Percentiles rank a stretch among this genome's conserved stretches.
Conservation (phyloP, 2,888 invertebrate species). For the Ichneumoninae sp. region DNA sequence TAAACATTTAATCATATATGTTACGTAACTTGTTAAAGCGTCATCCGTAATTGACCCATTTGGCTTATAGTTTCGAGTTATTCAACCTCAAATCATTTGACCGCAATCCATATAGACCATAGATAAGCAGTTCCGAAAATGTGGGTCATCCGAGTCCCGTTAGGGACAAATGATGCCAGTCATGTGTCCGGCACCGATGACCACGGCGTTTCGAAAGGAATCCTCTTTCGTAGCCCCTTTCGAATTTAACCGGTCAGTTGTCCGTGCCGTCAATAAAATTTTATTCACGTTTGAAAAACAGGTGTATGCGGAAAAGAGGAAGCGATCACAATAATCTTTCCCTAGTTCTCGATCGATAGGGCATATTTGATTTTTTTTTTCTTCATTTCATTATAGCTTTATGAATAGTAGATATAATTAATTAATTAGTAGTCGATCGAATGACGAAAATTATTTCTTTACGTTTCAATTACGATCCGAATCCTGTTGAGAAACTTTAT, state of each 20-base stretch:
- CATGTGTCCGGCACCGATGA: slow-evolving; percentile 2
- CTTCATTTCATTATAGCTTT: too few relatives aligned
- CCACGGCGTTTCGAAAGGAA: slow-evolving; percentile 19
- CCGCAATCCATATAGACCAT: not conserved
- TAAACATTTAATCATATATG: not conserved
- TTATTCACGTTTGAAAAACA: not conserved
- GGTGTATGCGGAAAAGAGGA: not conserved
- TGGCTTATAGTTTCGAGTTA: not conserved
- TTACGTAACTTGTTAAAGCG: not conserved
- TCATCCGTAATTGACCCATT: not conserved
- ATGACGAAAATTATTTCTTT: not conserved
- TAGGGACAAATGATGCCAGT: slow-evolving; percentile 10
- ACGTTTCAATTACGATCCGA: too few relatives aligned
- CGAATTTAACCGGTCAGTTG: slow-evolving; percentile 11
- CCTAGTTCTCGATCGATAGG: not conserved
- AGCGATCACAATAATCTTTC: not conserved
- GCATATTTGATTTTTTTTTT: not conserved
- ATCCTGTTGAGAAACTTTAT: too few relatives aligned
- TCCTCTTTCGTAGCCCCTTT: not conserved
- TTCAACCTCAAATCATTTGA: not conserved
- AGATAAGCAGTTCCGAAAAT: slow-evolving; percentile 5
- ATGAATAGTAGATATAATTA: too few relatives aligned
- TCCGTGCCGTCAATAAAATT: not conserved
- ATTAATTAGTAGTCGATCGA: too few relatives aligned
- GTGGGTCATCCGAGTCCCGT: slow-evolving; percentile 21